phyloP scores from a whole-genome alignment of 2,797 vertebrate genomes.

The Hozukius guyotensis region DNA sequence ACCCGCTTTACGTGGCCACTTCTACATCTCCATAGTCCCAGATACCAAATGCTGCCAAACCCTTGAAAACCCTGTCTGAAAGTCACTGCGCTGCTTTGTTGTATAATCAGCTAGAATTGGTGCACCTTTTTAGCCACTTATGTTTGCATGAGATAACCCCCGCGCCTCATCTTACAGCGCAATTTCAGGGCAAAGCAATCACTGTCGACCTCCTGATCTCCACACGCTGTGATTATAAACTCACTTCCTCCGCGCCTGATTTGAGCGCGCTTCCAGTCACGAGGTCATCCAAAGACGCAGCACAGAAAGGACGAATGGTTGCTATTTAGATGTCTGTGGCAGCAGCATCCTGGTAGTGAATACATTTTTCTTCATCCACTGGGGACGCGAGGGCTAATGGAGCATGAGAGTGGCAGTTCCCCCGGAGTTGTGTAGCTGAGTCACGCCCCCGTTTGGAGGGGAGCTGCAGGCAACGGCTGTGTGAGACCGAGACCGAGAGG shows the following conservation, averaged over 20 bases:
- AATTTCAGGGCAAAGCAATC: constrained; percentile 39
- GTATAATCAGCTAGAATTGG: background rate
- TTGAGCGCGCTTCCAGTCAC: background rate
- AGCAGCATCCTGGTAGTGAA: constrained; percentile 56
- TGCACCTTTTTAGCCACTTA: constrained; percentile 1
- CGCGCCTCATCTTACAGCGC: constrained; percentile 13
- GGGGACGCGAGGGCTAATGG: constrained; percentile 74
- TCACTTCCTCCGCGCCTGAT: constrained; percentile 39
- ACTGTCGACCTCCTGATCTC: constrained; percentile 32
- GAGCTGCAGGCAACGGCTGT: constrained; percentile 59
- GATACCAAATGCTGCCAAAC: constrained; percentile 18
- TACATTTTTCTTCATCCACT: constrained; percentile 78
- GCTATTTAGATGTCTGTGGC: constrained; percentile 69
- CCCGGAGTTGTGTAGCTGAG: constrained; percentile 64
- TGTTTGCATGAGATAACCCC: constrained; percentile 2
- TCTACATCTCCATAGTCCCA: constrained; percentile 35
- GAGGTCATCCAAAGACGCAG: constrained; percentile 43
- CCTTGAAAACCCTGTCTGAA: constrained; percentile 25
- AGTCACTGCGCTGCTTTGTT: constrained; percentile 9
- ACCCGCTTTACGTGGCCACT: constrained; percentile 22
- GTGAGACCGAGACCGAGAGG: constrained; percentile 58
- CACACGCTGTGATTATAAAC: constrained; percentile 53
- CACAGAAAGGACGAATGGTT: constrained; percentile 49
- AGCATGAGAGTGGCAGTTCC: constrained; percentile 78
- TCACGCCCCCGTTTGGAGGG: constrained; percentile 70